Percentiles rank a stretch among this genome's conserved stretches.
Conservation (phyloP, 2,797 vertebrate genomes). For the Microctenopoma steveboyesi region DNA sequence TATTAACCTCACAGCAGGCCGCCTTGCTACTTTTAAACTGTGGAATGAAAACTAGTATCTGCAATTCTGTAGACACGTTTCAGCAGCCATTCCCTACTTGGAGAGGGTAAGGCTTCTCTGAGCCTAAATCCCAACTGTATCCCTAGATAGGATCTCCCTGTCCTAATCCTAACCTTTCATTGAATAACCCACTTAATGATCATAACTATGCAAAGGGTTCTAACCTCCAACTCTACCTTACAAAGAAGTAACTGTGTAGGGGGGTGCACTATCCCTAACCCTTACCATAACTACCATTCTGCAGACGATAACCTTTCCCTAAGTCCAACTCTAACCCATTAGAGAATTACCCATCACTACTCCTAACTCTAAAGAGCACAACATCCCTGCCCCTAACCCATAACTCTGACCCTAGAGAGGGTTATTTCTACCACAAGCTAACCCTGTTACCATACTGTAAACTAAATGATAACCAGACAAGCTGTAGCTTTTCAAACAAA, state of each 20-base stretch:
- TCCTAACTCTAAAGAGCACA: too few species aligned
- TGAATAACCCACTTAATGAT: background rate
- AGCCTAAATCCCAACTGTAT: background rate
- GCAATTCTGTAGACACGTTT: background rate
- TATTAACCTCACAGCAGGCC: background rate
- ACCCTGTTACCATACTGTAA: constrained; percentile 5
- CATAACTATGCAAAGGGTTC: background rate
- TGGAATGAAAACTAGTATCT: constrained; percentile 3
- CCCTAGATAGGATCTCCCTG: background rate
- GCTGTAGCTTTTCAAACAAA: constrained; percentile 17
- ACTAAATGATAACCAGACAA: constrained; percentile 9
- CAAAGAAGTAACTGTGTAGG: background rate
- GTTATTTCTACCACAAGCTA: background rate
- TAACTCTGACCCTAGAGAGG: background rate
- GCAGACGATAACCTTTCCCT: too few species aligned
- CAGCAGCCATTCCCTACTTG: background rate
- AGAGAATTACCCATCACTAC: too few species aligned
- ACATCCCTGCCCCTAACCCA: too few species aligned
- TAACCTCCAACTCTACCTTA: background rate
- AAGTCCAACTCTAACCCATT: background rate
- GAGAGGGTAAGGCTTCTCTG: background rate
- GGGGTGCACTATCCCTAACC: too few species aligned
- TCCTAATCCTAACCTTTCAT: background rate
- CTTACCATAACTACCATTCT: too few species aligned
- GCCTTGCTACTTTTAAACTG: background rate